A percentile compares a stretch with the other conserved stretches of the same genome.
phyloP scores from a whole-genome alignment of 92 coral and sea anemone species.

The Paramuricea clavata region DNA sequence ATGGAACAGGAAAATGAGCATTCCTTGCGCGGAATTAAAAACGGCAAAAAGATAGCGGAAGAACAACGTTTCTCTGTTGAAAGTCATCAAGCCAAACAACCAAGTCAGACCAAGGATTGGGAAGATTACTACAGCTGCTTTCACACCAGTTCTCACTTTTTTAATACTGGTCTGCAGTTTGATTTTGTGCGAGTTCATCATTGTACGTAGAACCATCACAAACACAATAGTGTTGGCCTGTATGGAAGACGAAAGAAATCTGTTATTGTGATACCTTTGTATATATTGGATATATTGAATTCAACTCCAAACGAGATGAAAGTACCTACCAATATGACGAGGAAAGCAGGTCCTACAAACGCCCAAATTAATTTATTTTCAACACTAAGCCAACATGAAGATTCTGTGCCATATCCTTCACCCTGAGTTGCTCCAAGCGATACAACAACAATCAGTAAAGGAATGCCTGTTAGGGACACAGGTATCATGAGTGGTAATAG shows the following conservation, averaged over 20 bases:
- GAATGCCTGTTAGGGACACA: constrained; percentile 75
- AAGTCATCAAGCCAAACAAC: no score
- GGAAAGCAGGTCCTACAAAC: no score
- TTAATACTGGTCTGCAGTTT: constrained; percentile 78
- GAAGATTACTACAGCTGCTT: constrained; percentile 89
- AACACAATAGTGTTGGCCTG: constrained; percentile 82
- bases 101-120: no score
- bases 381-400: constrained; percentile 80
- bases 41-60: constrained; percentile 86
- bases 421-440: no score
- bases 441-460: constrained; percentile 65
- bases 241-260: not conserved
- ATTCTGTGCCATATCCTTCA: constrained; percentile 50
- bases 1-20: constrained; percentile 88
- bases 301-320: constrained; percentile 87
- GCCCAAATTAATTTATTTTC: constrained; percentile 76
- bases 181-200: constrained; percentile 83
- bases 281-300: no score
- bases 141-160: constrained; percentile 85
- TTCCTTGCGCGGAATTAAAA: constrained; percentile 74
- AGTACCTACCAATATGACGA: no score
- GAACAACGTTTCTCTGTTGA: constrained; percentile 76
- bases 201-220: no score
- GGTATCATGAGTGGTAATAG: no score
- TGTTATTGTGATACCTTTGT: no score